Evolutionary conservation across 2,797 vertebrate genomes (phyloP).

Genomic region (Propithecus deckenii): DNA sequence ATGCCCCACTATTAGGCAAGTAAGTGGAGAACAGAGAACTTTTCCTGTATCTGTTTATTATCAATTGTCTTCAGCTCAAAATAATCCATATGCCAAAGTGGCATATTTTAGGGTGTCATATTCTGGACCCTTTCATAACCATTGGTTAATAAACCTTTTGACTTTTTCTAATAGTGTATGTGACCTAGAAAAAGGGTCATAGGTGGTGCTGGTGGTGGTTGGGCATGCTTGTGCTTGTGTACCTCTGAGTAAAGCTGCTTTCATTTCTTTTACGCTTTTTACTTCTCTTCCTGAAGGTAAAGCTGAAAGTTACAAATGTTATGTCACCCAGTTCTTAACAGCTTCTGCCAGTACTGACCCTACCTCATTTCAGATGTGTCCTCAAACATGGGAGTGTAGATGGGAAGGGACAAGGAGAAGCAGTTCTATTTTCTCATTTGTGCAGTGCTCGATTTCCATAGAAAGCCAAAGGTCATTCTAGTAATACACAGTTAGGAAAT

Average conservation of each 20-base stretch:
- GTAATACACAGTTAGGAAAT: not conserved
- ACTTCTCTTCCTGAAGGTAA: not conserved
- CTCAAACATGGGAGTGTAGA: not conserved
- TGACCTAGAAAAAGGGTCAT: not conserved
- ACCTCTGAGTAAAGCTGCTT: not conserved
- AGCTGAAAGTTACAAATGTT: not conserved
- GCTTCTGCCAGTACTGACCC: not conserved
- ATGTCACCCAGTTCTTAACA: not conserved
- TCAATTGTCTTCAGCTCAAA: not conserved
- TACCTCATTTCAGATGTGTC: not conserved
- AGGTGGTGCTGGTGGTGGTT: not conserved
- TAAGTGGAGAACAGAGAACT: not conserved
- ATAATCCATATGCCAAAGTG: not conserved
- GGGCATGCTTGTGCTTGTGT: not conserved
- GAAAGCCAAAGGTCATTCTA: conserved; percentile 1
- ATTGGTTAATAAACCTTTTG: not conserved
- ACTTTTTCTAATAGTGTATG: not conserved
- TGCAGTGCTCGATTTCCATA: not conserved
- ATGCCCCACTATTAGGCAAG: not conserved
- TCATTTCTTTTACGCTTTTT: not conserved
- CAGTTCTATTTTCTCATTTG: not conserved
- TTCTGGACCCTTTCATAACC: not conserved
- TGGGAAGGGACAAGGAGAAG: not conserved
- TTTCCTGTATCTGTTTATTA: not conserved
- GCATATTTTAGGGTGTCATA: not conserved